Evolutionary conservation across 2,113 vertebrate genomes (phyloP).

Genomic region (Channa maculata): DNA sequence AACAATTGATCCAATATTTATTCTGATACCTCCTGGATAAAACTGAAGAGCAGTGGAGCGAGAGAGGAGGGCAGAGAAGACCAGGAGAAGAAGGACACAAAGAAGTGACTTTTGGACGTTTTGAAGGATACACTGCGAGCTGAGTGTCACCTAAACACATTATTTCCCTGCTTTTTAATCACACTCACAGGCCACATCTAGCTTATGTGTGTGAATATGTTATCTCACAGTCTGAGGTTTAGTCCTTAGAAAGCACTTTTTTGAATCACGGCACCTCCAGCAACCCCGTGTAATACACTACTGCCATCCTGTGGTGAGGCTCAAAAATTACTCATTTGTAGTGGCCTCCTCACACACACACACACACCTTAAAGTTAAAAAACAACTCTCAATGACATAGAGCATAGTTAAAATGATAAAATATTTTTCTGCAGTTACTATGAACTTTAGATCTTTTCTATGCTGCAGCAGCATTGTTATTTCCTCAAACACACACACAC

Average conservation of each 20-base stretch:
- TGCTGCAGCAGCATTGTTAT: not conserved
- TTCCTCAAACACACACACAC: not conserved
- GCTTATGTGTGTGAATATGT: constrained; percentile 48
- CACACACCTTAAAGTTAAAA: not conserved
- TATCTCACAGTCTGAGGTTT: constrained; percentile 78
- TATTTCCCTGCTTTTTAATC: constrained; percentile 51
- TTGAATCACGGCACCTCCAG: not conserved
- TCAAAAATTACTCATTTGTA: not conserved
- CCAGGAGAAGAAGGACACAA: not conserved
- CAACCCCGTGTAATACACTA: constrained; percentile 30
- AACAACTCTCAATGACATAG: not conserved
- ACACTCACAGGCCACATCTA: constrained; percentile 15
- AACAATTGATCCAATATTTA: constrained; percentile 61
- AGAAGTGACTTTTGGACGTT: not conserved
- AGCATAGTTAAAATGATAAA: not conserved
- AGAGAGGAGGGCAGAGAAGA: not conserved
- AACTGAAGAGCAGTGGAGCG: constrained; percentile 12
- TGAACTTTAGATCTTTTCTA: not conserved
- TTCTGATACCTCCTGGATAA: constrained; percentile 45
- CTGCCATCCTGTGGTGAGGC: constrained; percentile 62
- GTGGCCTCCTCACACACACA: not conserved
- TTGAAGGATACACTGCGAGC: not conserved
- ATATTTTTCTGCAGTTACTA: not conserved
- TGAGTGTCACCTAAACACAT: constrained; percentile 44
- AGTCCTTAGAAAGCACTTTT: not conserved